Conservation (phyloP, 2,113 vertebrate species). For the Neodon shergylaensis region DNA sequence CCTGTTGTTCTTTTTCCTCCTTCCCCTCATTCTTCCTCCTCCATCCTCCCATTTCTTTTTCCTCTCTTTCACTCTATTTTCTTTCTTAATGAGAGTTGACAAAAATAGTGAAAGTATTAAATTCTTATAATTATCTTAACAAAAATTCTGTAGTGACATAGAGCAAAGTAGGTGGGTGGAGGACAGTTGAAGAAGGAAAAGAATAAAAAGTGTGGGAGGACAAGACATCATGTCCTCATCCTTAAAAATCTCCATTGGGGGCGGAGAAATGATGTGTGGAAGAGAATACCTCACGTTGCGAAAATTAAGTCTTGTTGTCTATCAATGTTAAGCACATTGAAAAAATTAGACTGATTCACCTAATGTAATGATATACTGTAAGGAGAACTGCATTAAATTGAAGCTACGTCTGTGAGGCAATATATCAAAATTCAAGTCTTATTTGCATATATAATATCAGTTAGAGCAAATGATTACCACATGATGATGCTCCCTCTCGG, state of each 20-base stretch:
- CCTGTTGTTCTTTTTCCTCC: background rate
- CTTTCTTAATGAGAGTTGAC: conserved; percentile 13
- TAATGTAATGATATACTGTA: conserved; percentile 33
- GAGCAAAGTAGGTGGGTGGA: conserved; percentile 8
- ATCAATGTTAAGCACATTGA: conserved; percentile 32
- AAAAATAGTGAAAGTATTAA: conserved; percentile 8
- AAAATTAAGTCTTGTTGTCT: conserved; percentile 54
- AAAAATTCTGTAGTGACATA: background rate
- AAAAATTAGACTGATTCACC: conserved; percentile 38
- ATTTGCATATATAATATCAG: conserved; percentile 69
- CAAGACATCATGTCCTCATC: conserved; percentile 22
- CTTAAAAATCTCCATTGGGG: conserved; percentile 30
- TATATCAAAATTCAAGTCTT: conserved; percentile 74
- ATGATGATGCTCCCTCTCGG: conserved; percentile 66
- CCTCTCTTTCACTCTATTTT: background rate
- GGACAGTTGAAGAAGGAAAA: conserved; percentile 39
- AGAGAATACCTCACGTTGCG: conserved; percentile 29
- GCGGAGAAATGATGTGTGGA: background rate
- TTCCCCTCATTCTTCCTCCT: background rate
- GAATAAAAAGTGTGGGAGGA: conserved; percentile 19
- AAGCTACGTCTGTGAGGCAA: conserved; percentile 48
- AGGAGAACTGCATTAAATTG: conserved; percentile 56
- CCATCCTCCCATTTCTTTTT: background rate
- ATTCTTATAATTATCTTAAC: conserved; percentile 13
- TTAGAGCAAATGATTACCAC: conserved; percentile 68